A percentile compares a stretch with the other conserved stretches of the same genome.
Conservation (phyloP, 2,888 invertebrate genomes). For the Aphrophora alni region DNA sequence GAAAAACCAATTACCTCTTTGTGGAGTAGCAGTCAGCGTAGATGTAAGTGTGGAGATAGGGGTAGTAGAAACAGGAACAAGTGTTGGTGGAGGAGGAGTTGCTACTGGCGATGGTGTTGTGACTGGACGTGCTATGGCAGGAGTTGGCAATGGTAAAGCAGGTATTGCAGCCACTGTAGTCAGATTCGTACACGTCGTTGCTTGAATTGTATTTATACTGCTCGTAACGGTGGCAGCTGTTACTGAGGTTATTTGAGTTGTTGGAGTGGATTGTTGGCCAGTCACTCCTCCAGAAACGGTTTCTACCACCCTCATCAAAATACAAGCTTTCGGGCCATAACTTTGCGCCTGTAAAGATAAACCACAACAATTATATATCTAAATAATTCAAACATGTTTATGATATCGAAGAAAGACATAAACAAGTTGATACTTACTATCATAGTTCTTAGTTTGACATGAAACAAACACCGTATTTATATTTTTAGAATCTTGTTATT, state of each 20-base stretch:
- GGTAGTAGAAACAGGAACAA: constrained; percentile 26
- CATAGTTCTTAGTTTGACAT: no score
- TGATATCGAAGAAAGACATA: no score
- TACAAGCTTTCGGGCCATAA: constrained; percentile 95
- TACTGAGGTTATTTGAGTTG: constrained; percentile 55
- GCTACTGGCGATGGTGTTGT: constrained; percentile 37
- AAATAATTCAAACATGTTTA: no score
- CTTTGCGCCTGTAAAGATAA: constrained; percentile 89
- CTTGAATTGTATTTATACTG: background rate
- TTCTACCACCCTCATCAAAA: constrained; percentile 95
- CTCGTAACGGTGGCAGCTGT: constrained; percentile 54
- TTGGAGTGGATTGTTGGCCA: constrained; percentile 49
- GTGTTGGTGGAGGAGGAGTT: constrained; percentile 17
- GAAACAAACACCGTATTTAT: no score
- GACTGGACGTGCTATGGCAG: constrained; percentile 45
- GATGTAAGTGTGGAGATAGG: constrained; percentile 40
- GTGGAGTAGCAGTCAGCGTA: constrained; percentile 39
- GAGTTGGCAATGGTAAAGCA: constrained; percentile 48
- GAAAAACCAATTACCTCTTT: constrained; percentile 33
- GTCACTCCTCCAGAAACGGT: constrained; percentile 73
- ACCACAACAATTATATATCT: constrained; percentile 10
- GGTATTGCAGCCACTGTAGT: constrained; percentile 47
- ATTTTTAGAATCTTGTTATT: no score
- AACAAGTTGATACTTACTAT: no score
- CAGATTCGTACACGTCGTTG: background rate